Conservation (phyloP, 2,888 invertebrate genomes). For the Heteropelma amictum region DNA sequence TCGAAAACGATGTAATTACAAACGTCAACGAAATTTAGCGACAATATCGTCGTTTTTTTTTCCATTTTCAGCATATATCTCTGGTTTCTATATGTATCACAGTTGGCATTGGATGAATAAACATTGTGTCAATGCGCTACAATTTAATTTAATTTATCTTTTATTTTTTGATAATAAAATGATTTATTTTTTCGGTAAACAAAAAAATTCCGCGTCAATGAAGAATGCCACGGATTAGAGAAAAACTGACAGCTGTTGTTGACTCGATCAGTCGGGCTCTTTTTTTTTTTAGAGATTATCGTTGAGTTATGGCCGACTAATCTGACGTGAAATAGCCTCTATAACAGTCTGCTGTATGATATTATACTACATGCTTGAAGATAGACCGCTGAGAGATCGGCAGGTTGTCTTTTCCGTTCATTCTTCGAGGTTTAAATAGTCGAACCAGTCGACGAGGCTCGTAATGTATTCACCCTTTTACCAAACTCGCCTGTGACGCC, state of each 20-base stretch:
- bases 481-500: constrained; percentile 22
- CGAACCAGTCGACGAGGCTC: constrained; percentile 27
- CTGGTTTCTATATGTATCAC: no score
- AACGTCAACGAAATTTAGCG: no score
- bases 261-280: no score
- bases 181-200: not conserved
- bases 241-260: not conserved
- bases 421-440: constrained; percentile 16
- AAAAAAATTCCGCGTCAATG: not conserved
- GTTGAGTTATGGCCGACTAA: not conserved
- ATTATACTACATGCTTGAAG: constrained; percentile 6
- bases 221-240: not conserved
- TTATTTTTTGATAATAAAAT: no score
- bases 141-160: no score
- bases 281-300: not conserved
- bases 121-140: no score
- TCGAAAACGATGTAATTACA: no score
- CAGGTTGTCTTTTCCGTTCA: constrained; percentile 41
- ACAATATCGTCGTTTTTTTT: no score
- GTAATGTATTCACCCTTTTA: constrained; percentile 54
- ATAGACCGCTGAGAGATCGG: constrained; percentile 40
- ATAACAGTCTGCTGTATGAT: not conserved
- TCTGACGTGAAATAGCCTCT: constrained; percentile 3
- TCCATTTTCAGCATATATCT: no score
- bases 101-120: no score